Conservation (phyloP, 2,888 invertebrate species). For the Lycocerus yunnanus region DNA sequence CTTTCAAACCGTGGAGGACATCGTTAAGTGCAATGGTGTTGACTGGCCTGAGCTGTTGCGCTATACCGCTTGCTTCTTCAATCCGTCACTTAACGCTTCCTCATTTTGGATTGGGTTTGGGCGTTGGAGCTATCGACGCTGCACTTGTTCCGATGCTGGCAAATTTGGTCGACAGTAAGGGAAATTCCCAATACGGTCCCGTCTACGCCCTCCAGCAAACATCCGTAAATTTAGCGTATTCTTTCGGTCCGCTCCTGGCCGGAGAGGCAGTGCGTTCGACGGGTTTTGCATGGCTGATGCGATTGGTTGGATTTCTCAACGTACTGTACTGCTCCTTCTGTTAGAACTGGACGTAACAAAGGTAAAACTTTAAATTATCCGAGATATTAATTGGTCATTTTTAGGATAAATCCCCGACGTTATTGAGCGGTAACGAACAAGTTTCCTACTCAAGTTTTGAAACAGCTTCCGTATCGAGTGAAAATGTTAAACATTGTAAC, state of each 20-base stretch:
- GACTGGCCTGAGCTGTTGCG: conserved; percentile 49
- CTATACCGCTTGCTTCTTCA: conserved; percentile 47
- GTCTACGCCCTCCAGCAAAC: conserved; percentile 86
- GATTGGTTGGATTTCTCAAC: conserved; percentile 71
- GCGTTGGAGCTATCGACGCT: conserved; percentile 81
- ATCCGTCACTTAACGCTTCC: conserved; percentile 69
- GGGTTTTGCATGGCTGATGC: conserved; percentile 77
- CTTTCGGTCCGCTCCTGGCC: conserved; percentile 75
- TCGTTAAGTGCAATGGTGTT: conserved; percentile 49
- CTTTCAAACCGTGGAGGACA: conserved; percentile 49
- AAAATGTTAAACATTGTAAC: conserved; percentile 16
- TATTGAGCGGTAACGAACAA: conserved; percentile 3
- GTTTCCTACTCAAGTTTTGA: conserved; percentile 23
- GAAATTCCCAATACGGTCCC: conserved; percentile 71
- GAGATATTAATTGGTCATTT: background rate
- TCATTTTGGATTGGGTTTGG: conserved; percentile 75
- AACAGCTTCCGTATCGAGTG: conserved; percentile 14
- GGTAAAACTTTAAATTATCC: background rate
- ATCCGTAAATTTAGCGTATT: conserved; percentile 80
- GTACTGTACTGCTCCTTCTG: conserved; percentile 71
- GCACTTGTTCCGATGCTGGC: conserved; percentile 80
- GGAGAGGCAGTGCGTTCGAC: conserved; percentile 71
- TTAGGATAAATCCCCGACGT: background rate
- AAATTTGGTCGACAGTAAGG: conserved; percentile 66
- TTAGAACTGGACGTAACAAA: conserved; percentile 52